Evolutionary conservation across 2,113 vertebrate species (phyloP), one percentile per base, ranked within the genome.

Genomic region (Oceanites oceanicus): DNA sequence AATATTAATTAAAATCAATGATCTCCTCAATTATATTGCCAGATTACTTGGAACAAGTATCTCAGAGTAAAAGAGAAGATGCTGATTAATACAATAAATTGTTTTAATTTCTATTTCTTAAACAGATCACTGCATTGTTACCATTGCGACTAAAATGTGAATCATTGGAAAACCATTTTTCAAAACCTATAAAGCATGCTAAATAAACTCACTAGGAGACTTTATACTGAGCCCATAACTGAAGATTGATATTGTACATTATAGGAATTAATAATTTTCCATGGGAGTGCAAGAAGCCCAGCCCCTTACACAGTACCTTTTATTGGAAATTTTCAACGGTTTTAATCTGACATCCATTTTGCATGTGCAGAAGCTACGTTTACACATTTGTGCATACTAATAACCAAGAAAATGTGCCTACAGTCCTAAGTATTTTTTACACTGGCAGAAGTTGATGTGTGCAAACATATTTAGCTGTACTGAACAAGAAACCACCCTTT

Each of bases 1-100:
- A 90, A 95, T 88, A 82, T 74, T 97, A 88, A 88, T 71, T 94
- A 92, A 90, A 94, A 92, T 90, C 70, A 76, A 81, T 92, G 40
- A 90, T 96, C 61, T 76, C 66, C 68, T 95, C 77, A 88, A 78
- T 96, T 91, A 86, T 78, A 32, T 71, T 89, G 85, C 88, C 70
- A 65, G 70, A 62, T 85, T 94, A 34, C 44, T 90, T 47, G 50
- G 36, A 91, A 85, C 44, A 85, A 93, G 65, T 27, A 61, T 81
- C 58, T 86, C 36, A 16, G 34, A 77, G 47, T 71, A 71, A 76
- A 83, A 71, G 44, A 53, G 86, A 78, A 81, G 47, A 75, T 84
- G 52, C 23, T 95, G 81, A 93, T 92, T 81, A 92, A 94, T 86
- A 80, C 55, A 74, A 87, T 91, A 90, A 85, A 95, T 91, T 68